Conservation (phyloP, 2,797 vertebrate genomes). For the Mastacembelus armatus region DNA sequence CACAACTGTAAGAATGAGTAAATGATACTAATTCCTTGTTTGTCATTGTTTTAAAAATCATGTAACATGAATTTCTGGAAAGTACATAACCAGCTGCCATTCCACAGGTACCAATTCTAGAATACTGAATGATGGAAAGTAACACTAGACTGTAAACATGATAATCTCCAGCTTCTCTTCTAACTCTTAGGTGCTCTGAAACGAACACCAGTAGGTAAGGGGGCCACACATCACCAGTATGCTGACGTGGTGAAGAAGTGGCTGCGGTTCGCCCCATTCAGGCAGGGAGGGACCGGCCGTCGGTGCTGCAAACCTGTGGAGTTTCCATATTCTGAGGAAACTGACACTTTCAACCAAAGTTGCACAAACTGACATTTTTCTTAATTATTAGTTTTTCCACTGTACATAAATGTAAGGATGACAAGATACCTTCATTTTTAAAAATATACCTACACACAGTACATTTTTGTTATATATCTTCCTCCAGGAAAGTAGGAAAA, state of each 20-base stretch:
- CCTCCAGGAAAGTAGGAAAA: no score
- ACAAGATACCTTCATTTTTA: neutral
- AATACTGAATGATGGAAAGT: no score
- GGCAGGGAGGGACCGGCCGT: conserved; percentile 69
- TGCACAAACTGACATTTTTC: conserved; percentile 9
- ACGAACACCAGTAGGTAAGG: conserved; percentile 71
- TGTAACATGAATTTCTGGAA: no score
- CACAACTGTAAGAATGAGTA: no score
- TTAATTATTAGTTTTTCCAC: neutral
- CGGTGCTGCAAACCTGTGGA: conserved; percentile 33
- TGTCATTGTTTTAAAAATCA: no score
- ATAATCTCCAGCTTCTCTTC: neutral
- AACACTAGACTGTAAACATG: no score
- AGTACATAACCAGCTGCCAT: no score
- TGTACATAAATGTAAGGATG: neutral
- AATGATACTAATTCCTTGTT: no score
- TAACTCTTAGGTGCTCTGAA: conserved; percentile 71
- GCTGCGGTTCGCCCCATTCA: conserved; percentile 74
- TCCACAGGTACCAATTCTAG: no score
- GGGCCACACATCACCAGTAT: conserved; percentile 78
- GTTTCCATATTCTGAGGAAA: conserved; percentile 11
- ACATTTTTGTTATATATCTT: no score
- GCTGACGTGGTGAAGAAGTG: conserved; percentile 78
- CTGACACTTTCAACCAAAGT: conserved; percentile 6
- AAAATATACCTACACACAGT: neutral